phyloP scores from a whole-genome alignment of 2,888 invertebrate species.

The Drosophila mulleri region DNA sequence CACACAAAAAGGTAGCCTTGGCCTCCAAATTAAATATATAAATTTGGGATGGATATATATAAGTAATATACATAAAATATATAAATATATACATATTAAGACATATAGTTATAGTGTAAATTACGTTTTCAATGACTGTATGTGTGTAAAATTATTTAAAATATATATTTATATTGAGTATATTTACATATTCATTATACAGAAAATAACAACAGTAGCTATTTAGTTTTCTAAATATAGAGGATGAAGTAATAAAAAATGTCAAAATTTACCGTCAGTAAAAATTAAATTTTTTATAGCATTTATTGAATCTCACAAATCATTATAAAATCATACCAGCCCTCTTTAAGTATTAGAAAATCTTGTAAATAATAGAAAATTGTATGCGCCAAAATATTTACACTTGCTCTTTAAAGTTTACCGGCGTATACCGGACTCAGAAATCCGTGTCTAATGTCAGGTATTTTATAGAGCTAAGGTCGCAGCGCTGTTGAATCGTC shows the following conservation, averaged over 20 bases:
- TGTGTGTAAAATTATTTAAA: too few relatives aligned
- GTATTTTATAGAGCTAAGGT: slow-evolving; percentile 12
- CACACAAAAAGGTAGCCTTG: slow-evolving; percentile 56
- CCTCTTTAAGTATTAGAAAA: not conserved
- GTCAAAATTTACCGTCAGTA: too few relatives aligned
- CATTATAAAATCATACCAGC: not conserved
- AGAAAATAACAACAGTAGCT: too few relatives aligned
- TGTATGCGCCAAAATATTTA: not conserved
- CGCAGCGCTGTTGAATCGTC: slow-evolving; percentile 6
- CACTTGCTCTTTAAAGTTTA: not conserved
- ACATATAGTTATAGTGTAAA: too few relatives aligned
- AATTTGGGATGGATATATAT: not conserved
- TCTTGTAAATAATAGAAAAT: not conserved
- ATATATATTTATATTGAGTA: too few relatives aligned
- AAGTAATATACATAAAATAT: too few relatives aligned
- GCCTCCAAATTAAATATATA: slow-evolving; percentile 61
- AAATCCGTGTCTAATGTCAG: not conserved
- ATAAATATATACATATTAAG: too few relatives aligned
- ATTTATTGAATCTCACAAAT: not conserved
- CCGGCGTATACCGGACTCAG: not conserved
- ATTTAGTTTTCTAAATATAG: too few relatives aligned
- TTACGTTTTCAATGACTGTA: too few relatives aligned
- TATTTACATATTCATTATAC: too few relatives aligned
- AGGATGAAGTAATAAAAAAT: too few relatives aligned
- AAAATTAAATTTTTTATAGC: not conserved